Evolutionary conservation across 2,888 invertebrate species (phyloP), one percentile per base, ranked within the genome.

Genomic region (Globia sparganii): DNA sequence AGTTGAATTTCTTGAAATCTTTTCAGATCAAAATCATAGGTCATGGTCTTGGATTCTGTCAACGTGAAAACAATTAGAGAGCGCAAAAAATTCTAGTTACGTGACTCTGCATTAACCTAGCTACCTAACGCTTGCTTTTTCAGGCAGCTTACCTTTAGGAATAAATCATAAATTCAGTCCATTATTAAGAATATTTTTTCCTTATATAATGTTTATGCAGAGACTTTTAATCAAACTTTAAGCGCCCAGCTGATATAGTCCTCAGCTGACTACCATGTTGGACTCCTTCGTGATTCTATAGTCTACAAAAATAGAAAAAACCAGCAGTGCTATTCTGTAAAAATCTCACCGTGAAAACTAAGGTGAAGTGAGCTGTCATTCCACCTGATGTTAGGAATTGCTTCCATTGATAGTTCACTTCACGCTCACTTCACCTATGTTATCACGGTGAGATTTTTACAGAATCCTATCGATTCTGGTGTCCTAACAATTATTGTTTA

Each of bases 401-500:
- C n/a, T n/a, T n/a, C n/a, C n/a, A n/a, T n/a, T n/a, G n/a, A n/a
- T n/a, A n/a, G n/a, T n/a, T n/a, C n/a, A n/a, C n/a, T n/a, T n/a
- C n/a, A n/a, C n/a, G n/a, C n/a, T n/a, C n/a, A n/a, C n/a, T n/a
- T n/a, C n/a, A n/a, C n/a, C n/a, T n/a, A n/a, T n/a, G n/a, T n/a
- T n/a, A n/a, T n/a, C n/a, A n/a, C n/a, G n/a, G n/a, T n/a, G n/a
- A n/a, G n/a, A n/a, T n/a, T n/a, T n/a, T n/a, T n/a, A n/a, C n/a
- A n/a, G n/a, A n/a, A n/a, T n/a, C n/a, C n/a, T n/a, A n/a, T n/a
- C n/a, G n/a, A n/a, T n/a, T n/a, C n/a, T n/a, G 31, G 18, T 70
- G 73, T 58, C 28, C 65, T 58, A 72, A 69, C 15, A 62, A 78
- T 53, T n/a, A n/a, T 73, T 74, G 66, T 84, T 80, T 65, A 82